Percentiles rank a stretch among this genome's conserved stretches.
phyloP scores from a whole-genome alignment of 2,797 vertebrate genomes.

The Champsocephalus gunnari region DNA sequence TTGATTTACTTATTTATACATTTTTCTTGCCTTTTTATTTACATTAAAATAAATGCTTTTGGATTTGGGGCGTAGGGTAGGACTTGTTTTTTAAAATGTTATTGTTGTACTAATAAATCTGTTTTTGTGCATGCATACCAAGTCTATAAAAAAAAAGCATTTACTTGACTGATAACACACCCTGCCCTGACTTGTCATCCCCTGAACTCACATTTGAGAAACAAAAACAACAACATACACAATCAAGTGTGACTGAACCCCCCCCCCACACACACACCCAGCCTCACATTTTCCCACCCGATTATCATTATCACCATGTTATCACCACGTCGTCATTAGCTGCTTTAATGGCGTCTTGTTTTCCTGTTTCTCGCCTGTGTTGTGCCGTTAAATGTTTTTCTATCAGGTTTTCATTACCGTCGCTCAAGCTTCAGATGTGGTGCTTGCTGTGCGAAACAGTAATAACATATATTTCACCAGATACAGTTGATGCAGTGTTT shows the following conservation, averaged over 20 bases:
- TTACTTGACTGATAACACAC: too few species aligned
- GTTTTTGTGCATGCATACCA: too few species aligned
- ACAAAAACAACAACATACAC: constrained; percentile 7
- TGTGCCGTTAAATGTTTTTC: constrained; percentile 49
- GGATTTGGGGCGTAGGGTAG: too few species aligned
- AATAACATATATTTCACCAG: constrained; percentile 20
- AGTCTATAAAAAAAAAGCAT: too few species aligned
- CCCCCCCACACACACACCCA: constrained; percentile 6
- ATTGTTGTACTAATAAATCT: too few species aligned
- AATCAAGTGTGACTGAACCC: constrained; percentile 42
- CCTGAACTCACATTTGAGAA: constrained; percentile 24
- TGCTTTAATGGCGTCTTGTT: constrained; percentile 44
- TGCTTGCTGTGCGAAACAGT: constrained; percentile 21
- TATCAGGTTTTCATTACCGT: constrained; percentile 31
- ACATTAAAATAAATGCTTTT: too few species aligned
- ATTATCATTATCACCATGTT: constrained; percentile 75
- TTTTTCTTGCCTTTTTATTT: too few species aligned
- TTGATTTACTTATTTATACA: too few species aligned
- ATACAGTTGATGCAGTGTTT: constrained; percentile 30
- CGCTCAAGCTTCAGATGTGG: constrained; percentile 23
- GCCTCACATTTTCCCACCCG: constrained; percentile 63
- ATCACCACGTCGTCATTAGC: constrained; percentile 71
- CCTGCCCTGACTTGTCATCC: constrained; percentile 11
- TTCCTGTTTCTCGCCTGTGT: constrained; percentile 31
- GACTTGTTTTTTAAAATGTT: too few species aligned